Conservation (phyloP, 2,797 vertebrate species). For the Acanthurus tractus region DNA sequence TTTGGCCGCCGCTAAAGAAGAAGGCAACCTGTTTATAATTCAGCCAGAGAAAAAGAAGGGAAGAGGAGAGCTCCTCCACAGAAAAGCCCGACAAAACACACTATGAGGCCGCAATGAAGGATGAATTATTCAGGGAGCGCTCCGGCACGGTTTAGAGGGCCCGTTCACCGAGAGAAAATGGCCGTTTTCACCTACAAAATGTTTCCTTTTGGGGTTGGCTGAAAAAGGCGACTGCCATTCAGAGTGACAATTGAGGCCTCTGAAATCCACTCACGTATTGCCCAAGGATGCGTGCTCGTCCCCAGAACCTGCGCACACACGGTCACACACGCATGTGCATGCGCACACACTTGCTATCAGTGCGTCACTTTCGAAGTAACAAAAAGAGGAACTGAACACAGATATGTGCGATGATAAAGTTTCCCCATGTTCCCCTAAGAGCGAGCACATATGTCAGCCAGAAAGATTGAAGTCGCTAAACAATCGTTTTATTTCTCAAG, state of each 20-base stretch:
- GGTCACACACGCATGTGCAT: background rate
- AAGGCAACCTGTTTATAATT: constrained; percentile 97
- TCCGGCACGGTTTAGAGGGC: constrained; percentile 90
- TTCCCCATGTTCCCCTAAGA: background rate
- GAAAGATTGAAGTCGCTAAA: background rate
- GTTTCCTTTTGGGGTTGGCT: constrained; percentile 84
- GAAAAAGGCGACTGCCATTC: constrained; percentile 79
- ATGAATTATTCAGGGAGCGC: constrained; percentile 98
- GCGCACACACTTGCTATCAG: background rate
- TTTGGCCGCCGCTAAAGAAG: constrained; percentile 90
- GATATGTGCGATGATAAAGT: background rate
- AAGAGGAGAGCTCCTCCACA: constrained; percentile 91
- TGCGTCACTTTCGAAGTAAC: background rate
- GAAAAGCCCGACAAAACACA: constrained; percentile 93
- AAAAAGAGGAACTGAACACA: background rate
- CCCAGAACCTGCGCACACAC: constrained; percentile 9
- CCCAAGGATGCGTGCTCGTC: constrained; percentile 40
- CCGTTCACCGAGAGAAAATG: constrained; percentile 88
- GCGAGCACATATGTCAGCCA: background rate
- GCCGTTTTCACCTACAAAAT: constrained; percentile 92
- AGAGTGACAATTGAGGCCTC: constrained; percentile 78
- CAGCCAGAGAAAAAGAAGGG: constrained; percentile 87
- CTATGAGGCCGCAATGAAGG: constrained; percentile 96
- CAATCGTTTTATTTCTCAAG: background rate
- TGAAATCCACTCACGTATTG: constrained; percentile 69